Conservation (phyloP, 1,140 invertebrate genomes). For the Akabosia matsudoensis region DNA sequence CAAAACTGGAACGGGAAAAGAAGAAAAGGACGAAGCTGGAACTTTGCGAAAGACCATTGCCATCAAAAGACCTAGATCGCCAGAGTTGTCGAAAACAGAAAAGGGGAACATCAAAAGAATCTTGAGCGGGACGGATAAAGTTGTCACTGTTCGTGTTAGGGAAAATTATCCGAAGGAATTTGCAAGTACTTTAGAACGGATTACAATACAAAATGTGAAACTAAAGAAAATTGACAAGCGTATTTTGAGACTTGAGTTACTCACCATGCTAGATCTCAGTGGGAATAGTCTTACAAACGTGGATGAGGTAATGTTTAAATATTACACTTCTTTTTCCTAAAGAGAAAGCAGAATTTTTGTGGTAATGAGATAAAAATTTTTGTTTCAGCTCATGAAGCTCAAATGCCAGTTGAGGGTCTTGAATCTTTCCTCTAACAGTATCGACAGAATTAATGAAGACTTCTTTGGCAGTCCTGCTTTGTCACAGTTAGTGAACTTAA, state of each 20-base stretch:
- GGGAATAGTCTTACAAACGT: conserved; percentile 1
- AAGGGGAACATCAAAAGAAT: background rate
- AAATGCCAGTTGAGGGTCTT: background rate
- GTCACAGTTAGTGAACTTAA: background rate
- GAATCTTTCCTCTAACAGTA: background rate
- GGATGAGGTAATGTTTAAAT: background rate
- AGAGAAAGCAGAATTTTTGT: background rate
- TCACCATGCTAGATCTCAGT: conserved; percentile 5
- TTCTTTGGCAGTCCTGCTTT: background rate
- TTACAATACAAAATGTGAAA: background rate
- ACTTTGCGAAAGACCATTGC: background rate
- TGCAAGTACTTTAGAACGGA: background rate
- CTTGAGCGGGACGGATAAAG: background rate
- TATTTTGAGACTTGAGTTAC: background rate
- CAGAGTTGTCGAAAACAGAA: conserved; percentile 20
- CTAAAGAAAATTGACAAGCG: conserved; percentile 22
- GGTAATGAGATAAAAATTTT: background rate
- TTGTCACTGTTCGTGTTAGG: background rate
- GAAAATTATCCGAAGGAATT: conserved; percentile 32
- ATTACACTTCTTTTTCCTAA: background rate
- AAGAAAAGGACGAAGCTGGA: background rate
- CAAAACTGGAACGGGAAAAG: background rate
- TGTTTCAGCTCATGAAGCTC: background rate
- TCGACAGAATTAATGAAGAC: background rate
- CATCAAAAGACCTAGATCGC: background rate